These are phyloP conservation scores for Chaenocephalus aceratus DNA, from an alignment of 2,113 vertebrate genomes.

Conservation along the genomic window DNA sequence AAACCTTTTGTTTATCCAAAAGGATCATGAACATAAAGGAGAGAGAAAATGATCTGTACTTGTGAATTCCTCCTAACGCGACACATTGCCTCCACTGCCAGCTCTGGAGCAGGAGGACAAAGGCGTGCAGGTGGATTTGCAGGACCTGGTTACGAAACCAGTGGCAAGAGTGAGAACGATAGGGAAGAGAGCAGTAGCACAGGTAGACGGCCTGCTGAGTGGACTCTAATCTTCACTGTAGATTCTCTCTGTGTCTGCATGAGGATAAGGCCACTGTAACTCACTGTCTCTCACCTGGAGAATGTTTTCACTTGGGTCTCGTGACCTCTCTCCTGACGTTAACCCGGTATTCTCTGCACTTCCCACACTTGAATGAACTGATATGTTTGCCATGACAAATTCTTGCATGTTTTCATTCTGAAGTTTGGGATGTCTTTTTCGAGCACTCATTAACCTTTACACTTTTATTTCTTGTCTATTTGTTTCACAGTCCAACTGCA, in stretches of 20 bases:
- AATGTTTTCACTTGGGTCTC: constrained; percentile 51
- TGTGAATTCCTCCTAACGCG: constrained; percentile 45
- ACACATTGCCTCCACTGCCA: constrained; percentile 78
- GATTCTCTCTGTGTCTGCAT: constrained; percentile 69
- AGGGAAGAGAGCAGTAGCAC: constrained; percentile 83
- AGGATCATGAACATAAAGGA: background rate
- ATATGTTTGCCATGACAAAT: constrained; percentile 21
- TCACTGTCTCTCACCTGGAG: constrained; percentile 30
- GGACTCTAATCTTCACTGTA: constrained; percentile 67
- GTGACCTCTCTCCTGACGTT: constrained; percentile 58
- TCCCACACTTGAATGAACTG: constrained; percentile 34
- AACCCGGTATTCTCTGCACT: constrained; percentile 43
- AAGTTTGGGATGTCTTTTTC: constrained; percentile 50
- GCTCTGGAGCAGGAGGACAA: constrained; percentile 80
- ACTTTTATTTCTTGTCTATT: constrained; percentile 30
- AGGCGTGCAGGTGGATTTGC: constrained; percentile 83
- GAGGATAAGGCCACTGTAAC: constrained; percentile 48
- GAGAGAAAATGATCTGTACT: background rate
- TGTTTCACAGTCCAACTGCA: constrained; percentile 21
- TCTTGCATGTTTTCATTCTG: constrained; percentile 70
- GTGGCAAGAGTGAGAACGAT: constrained; percentile 84
- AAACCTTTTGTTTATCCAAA: background rate
- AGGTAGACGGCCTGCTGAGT: constrained; percentile 80
- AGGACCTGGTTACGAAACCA: constrained; percentile 83
- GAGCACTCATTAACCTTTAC: constrained; percentile 60